Base-by-base conservation (phyloP, 2,888 invertebrate species). In the Temnothorax rugatulus region DNA sequence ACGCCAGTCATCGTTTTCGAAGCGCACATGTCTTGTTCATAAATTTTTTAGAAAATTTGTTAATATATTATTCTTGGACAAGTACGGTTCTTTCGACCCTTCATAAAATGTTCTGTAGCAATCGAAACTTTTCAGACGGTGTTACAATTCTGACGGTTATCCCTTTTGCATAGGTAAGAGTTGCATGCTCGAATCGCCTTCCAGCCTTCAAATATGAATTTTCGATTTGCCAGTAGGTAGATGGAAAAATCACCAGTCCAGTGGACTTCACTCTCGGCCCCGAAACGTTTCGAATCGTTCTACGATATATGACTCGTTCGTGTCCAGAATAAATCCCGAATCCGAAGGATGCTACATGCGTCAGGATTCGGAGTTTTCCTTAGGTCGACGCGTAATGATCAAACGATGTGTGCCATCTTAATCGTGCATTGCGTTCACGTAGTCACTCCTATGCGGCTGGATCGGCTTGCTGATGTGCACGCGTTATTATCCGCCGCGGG, bases 361-460 rank as follows among this genome's bases (percentile, higher is more conserved):
- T 52, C 68, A 77, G 34, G 79, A 76, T 77, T 64, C 61, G 50
- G 64, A 82, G 79, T 79, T 89, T 85, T 84, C 82, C 89, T 81
- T 79, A 38, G 83, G 41, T 73, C n/a, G 89, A 63, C 21, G 54
- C 76, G 87, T 89, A 89, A 89, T 87, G 89, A 88, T 82, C 83
- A 89, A 89, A 89, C 89, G 89, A 88, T 89, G 86, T 63, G 73
- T 52, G 81, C 84, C 86, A 81, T 89, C 89, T 89, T 85, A 87
- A 87, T 89, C 90, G 86, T 76, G 84, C 84, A 86, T 86, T 83
- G 86, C 85, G 86, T 86, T 82, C 84, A 87, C 88, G 89, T 88
- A 87, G 44, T 41, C 5, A 54, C 84, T 77, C 81, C 61, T 29
- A 82, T 81, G 82, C 84, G 82, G 76, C 68, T 83, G 82, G 89